phyloP scores from a whole-genome alignment of 2,113 vertebrate species.

The Dicaeum eximium region DNA sequence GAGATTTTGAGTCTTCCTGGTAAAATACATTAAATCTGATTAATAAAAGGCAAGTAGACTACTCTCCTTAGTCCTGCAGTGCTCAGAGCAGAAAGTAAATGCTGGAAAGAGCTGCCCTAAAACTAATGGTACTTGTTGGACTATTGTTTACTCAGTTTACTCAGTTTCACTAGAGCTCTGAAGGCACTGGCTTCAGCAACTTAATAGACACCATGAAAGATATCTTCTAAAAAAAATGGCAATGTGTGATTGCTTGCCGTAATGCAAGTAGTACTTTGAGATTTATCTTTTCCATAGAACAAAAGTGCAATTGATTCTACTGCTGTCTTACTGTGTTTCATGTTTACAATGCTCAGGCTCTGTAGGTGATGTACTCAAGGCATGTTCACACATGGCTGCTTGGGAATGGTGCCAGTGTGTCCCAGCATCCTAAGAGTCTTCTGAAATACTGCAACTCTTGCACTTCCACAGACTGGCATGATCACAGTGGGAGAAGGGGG shows the following conservation, averaged over 20 bases:
- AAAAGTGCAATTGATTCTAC: not conserved
- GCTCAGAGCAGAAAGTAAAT: not conserved
- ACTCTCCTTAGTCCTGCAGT: not conserved
- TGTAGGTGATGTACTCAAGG: not conserved
- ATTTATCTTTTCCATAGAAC: not conserved
- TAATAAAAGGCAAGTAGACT: not conserved
- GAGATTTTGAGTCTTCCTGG: not conserved
- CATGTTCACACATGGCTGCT: not conserved
- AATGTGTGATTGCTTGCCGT: not conserved
- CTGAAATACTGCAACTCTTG: rapidly evolving
- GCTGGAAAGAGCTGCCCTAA: not conserved
- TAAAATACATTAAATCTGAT: not conserved
- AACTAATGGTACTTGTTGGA: not conserved
- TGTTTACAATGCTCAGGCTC: not conserved
- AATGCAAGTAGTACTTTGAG: not conserved
- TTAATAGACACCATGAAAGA: not conserved
- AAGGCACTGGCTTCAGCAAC: not conserved
- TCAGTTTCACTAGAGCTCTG: not conserved
- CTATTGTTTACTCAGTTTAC: not conserved
- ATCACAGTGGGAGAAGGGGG: not conserved
- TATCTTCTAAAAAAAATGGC: not conserved
- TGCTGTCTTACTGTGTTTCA: not conserved
- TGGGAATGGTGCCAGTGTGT: not conserved
- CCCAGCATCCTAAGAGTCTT: not conserved
- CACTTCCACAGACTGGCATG: not conserved